Base-by-base conservation (phyloP, 2,797 vertebrate species). In the Epinephelus awoara region DNA sequence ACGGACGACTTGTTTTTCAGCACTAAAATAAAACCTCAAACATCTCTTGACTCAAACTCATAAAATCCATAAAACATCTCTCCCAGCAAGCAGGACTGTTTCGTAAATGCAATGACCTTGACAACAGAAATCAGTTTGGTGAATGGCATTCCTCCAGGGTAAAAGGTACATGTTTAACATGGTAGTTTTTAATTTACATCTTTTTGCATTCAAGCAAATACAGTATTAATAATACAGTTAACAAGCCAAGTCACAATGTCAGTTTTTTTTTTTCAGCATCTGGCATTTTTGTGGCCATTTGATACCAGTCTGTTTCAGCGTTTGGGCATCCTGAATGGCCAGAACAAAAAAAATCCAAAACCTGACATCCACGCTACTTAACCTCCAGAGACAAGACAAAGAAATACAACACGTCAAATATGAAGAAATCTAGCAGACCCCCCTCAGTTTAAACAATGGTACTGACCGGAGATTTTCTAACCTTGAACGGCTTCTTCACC, bases 401-500 rank as follows among this genome's bases (percentile, higher is more conserved):
- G 91, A 95, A 94, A 94, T 63, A 95, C 93, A 88, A 94, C 83
- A 96, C 89, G 85, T 81, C 76, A 78, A 88, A 89, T 71, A 82
- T 87, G 89, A 87, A 87, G 79, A 83, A 89, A 75, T 76, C 74
- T 89, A 93, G 92, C 92, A 90, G 90, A 89, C 79, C 94, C 95
- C 27, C 93, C 84, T 93, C 92, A 95, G 97, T 97, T 97, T 94
- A 98, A 98, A 98, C 97, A 98, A 97, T 96, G 96, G 97, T 96
- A 95, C 96, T 94, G 92, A 95, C 94, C 96, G 94, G 92, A 90
- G 50, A 85, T 83, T 93, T 89, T 82, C 82, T 40, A 72, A 85
- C 54, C 46, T 58, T 68, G 57, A 25, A 74, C 47, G 46, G 38
- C 54, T 69, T 76, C 57, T 57, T 38, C 67, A 66, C 51, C 15